Evolutionary conservation across 2,797 vertebrate species (phyloP), one percentile per base, ranked within the genome.

Genomic region (Schizopygopsis malacanthus): DNA sequence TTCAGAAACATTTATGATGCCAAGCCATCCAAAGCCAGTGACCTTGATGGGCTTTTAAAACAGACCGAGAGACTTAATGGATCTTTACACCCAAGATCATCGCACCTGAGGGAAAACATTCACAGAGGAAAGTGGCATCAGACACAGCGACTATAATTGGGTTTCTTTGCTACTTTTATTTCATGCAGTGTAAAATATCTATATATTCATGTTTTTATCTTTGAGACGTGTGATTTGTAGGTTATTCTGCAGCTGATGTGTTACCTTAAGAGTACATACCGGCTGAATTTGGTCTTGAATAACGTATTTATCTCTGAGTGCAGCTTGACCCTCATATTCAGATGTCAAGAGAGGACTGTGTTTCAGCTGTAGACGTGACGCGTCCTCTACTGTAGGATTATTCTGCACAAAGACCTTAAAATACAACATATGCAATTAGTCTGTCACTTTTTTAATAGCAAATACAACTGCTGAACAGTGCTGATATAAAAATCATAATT

Each of bases 1-100:
- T 83, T 72, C 73, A 59, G 70, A 84, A 43, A 75, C 82, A 76
- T 87, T 85, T 84, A 76, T 33, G 61, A 84, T 75, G 83, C 73
- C 79, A 54, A 50, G 63, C 83, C 69, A 33, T 81, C 78, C 50
- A 77, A 56, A 81, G 78, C 83, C 54, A 65, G 39, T 65, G 71
- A 85, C 63, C 82, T 71, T 77, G 79, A 78, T 73, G 79, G 13
- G 79, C 71, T 84, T 84, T 78, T 85, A 80, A 81, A 81, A 76
- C 63, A 81, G 25, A 75, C 37, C 4, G 77, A 82, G 41, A 82
- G 28, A 73, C 72, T 78, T 87, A 87, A 87, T 87, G 87, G 72
- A 82, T 82, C 79, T 82, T 82, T 82, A 84, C 63, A 77, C 52
- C 33, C 50, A 22, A 70, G 72, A 82, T 70, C 83, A 81, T 18